Percentiles rank a stretch among this genome's conserved stretches.
Conservation (phyloP, 2,797 vertebrate genomes). For the Erpetoichthys calabaricus region DNA sequence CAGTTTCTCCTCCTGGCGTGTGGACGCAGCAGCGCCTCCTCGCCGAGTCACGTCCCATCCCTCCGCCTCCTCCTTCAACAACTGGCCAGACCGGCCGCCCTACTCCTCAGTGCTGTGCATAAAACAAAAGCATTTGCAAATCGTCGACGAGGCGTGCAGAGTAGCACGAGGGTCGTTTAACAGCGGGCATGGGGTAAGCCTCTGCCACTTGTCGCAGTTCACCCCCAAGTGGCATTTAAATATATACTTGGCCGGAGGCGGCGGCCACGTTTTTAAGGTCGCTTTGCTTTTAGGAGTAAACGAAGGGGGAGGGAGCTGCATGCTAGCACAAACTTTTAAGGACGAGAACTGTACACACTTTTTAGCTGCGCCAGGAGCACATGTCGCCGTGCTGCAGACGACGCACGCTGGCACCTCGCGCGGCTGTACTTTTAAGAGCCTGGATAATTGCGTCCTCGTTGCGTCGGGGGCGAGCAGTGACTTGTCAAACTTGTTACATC, state of each 20-base stretch:
- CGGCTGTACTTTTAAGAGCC: no score
- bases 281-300: conserved; percentile 1
- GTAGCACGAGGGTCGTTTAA: no score
- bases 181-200: not conserved
- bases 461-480: no score
- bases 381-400: conserved; percentile 17
- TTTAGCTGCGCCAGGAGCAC: conserved; percentile 25
- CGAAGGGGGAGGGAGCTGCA: conserved; percentile 7
- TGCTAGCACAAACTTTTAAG: conserved; percentile 11
- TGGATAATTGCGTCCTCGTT: no score
- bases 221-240: conserved; percentile 27
- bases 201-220: conserved; percentile 9
- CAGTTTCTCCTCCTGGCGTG: conserved; percentile 21
- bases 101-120: not conserved
- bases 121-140: conserved; percentile 10
- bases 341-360: conserved; percentile 15
- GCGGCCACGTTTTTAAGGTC: conserved; percentile 38
- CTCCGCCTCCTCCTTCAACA: conserved; percentile 33
- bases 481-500: no score
- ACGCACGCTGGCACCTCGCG: no score
- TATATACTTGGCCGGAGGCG: conserved; percentile 26
- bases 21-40: conserved; percentile 14
- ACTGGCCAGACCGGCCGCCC: not conserved
- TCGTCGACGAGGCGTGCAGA: not conserved
- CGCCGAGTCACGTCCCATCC: conserved; percentile 26